These are phyloP conservation scores for Rhincodon typus DNA, from an alignment of 2,797 vertebrate genomes.

Conservation along the genomic window DNA sequence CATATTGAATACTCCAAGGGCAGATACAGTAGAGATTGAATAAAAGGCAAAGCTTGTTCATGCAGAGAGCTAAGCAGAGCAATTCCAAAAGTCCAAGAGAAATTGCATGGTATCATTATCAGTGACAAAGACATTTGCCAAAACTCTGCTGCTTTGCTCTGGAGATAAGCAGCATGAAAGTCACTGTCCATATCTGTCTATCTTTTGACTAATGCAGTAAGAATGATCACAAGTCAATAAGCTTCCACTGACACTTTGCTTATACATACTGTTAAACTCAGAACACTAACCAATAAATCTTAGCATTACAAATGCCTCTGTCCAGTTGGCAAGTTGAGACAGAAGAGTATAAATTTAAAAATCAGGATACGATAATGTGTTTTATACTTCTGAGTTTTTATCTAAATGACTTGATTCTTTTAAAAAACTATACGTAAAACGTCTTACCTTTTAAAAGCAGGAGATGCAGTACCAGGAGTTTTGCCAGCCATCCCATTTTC, in stretches of 20 bases:
- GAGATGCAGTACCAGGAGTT: constrained; percentile 54
- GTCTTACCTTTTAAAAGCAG: constrained; percentile 61
- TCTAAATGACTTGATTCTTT: neutral
- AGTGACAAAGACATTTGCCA: neutral
- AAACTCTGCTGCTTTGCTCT: constrained; percentile 3
- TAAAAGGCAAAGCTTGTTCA: neutral
- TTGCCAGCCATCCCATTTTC: constrained; percentile 51
- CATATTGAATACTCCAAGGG: neutral
- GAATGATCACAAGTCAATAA: neutral
- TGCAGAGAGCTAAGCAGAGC: no score
- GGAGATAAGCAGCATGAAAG: neutral
- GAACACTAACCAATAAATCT: neutral
- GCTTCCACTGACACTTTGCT: neutral
- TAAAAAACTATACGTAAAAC: no score
- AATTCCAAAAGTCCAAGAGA: neutral
- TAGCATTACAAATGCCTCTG: neutral
- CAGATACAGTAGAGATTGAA: neutral
- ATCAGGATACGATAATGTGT: neutral
- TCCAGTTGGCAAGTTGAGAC: neutral
- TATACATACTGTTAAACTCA: neutral
- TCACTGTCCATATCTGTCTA: neutral
- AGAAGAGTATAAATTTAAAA: neutral
- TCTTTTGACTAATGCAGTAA: neutral
- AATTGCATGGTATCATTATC: neutral
- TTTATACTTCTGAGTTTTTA: neutral